Conservation (phyloP, 2,113 vertebrate genomes). For the Vidua chalybeata region DNA sequence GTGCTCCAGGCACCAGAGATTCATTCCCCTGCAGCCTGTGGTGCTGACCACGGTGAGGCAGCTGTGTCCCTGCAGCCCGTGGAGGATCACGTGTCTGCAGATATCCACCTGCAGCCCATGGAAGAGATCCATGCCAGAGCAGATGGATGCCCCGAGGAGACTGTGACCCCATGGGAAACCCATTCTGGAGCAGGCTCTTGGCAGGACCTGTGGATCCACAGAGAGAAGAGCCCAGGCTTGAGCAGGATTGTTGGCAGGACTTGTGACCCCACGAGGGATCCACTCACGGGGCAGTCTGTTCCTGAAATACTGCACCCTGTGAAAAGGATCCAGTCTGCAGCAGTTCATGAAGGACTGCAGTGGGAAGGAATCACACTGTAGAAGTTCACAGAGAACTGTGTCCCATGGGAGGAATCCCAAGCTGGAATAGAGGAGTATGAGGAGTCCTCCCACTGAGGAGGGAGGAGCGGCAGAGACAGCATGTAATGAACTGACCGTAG, state of each 20-base stretch:
- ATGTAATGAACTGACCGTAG: fast-evolving
- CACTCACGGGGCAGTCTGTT: fast-evolving
- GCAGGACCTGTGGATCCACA: neutral
- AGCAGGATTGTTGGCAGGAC: neutral
- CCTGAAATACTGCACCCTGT: neutral
- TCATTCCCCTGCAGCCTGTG: neutral
- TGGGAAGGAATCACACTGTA: neutral
- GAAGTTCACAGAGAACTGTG: neutral
- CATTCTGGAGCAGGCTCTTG: neutral
- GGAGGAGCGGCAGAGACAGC: neutral
- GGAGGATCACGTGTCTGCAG: neutral
- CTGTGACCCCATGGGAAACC: neutral
- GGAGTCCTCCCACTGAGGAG: too few relatives aligned
- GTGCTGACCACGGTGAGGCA: neutral
- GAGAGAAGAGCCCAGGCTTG: neutral
- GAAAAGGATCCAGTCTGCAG: neutral
- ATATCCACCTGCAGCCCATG: neutral
- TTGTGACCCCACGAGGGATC: neutral
- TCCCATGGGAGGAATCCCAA: fast-evolving
- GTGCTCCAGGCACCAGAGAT: fast-evolving
- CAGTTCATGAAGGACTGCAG: neutral
- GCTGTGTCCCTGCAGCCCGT: neutral
- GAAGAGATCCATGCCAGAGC: neutral
- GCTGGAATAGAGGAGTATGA: neutral
- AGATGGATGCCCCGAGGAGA: neutral